A percentile compares a stretch with the other conserved stretches of the same genome.
Conservation (phyloP, 2,113 vertebrate species). For the Mirounga angustirostris region DNA sequence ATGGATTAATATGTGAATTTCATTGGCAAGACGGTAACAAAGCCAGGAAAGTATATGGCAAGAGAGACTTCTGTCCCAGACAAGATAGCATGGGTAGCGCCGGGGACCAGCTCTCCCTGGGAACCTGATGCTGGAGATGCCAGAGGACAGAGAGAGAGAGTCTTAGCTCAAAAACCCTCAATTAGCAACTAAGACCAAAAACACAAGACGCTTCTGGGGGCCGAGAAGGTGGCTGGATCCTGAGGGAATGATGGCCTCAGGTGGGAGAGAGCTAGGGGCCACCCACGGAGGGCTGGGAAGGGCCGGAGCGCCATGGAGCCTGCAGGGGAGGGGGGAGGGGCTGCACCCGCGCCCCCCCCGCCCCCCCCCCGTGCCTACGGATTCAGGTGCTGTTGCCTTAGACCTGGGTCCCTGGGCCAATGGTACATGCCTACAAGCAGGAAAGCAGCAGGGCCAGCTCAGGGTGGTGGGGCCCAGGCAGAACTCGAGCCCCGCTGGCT, state of each 20-base stretch:
- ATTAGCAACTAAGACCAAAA: not conserved
- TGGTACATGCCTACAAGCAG: not conserved
- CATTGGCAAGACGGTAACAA: not conserved
- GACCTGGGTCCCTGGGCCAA: not conserved
- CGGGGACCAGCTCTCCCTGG: not conserved
- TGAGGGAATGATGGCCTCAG: not conserved
- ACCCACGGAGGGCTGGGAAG: not conserved
- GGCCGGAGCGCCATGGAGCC: not conserved
- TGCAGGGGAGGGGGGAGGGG: accelerated
- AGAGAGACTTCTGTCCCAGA: not conserved
- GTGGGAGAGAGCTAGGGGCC: not conserved
- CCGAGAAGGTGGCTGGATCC: not conserved
- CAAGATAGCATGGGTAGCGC: not conserved
- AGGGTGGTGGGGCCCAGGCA: not conserved
- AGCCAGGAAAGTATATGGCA: not conserved
- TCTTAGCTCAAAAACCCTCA: not conserved
- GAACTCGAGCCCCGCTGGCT: not conserved
- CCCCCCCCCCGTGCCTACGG: too few species aligned
- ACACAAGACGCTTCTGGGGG: not conserved
- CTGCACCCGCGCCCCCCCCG: accelerated
- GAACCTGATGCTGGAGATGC: not conserved
- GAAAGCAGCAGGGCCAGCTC: not conserved
- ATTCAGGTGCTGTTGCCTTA: not conserved
- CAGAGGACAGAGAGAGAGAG: not conserved
- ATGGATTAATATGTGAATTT: not conserved